Evolutionary conservation across 2,113 vertebrate species (phyloP).

Genomic region (Eubucco bourcierii): DNA sequence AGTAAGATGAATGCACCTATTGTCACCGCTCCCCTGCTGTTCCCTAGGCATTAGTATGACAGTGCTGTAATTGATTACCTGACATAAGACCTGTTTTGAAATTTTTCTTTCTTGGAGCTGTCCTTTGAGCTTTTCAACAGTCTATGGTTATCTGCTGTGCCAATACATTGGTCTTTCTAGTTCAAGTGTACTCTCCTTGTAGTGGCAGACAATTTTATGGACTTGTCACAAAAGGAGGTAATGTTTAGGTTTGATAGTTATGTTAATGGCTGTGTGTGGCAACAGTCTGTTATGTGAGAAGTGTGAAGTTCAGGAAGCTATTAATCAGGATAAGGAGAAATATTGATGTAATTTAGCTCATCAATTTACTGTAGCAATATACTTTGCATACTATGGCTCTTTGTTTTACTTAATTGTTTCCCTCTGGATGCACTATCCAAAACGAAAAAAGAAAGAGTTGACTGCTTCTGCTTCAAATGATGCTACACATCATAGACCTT

Average conservation of each 20-base stretch:
- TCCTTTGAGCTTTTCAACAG: constrained; percentile 64
- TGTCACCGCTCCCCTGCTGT: constrained; percentile 68
- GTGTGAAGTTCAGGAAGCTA: constrained; percentile 56
- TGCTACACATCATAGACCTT: constrained; percentile 11
- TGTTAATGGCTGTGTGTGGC: constrained; percentile 35
- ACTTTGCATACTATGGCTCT: constrained; percentile 46
- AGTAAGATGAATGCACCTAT: constrained; percentile 78
- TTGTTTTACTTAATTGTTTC: constrained; percentile 45
- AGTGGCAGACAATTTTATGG: constrained; percentile 61
- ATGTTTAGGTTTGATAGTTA: constrained; percentile 58
- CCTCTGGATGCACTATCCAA: constrained; percentile 16
- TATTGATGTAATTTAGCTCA: constrained; percentile 54
- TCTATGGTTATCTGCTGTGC: constrained; percentile 36
- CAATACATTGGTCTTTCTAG: constrained; percentile 40
- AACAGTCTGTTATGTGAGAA: constrained; percentile 44
- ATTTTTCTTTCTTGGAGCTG: constrained; percentile 67
- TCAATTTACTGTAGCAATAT: constrained; percentile 40
- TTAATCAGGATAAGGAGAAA: constrained; percentile 60
- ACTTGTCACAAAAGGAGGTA: constrained; percentile 34
- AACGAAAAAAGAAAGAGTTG: constrained; percentile 37
- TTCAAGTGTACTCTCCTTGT: constrained; percentile 25
- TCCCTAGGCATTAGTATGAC: constrained; percentile 77
- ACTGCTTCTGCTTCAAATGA: constrained; percentile 34
- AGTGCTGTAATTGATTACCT: constrained; percentile 74
- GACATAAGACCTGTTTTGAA: constrained; percentile 71